Evolutionary conservation across 64 coral and sea anemone species (phyloP).

Genomic region (Stichodactyla mertensii): DNA sequence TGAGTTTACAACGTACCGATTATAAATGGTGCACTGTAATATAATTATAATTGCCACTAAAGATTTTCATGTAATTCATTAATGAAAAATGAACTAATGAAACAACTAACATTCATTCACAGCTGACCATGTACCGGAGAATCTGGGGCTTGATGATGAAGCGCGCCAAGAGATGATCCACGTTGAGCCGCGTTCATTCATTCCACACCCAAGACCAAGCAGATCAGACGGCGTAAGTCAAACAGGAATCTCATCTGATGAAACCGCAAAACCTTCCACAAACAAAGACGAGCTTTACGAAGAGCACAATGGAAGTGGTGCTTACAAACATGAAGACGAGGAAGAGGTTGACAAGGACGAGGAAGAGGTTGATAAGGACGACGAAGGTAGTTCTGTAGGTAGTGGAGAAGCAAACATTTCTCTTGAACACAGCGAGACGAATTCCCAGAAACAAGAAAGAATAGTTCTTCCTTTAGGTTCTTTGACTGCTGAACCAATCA

Average conservation of each 20-base stretch:
- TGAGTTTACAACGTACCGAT: too few species aligned
- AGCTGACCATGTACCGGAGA: conserved; percentile 9
- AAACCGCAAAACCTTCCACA: not conserved
- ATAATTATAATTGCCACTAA: too few species aligned
- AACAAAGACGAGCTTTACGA: not conserved
- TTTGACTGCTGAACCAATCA: not conserved
- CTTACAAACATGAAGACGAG: not conserved
- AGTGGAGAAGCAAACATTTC: not conserved
- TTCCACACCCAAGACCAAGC: not conserved
- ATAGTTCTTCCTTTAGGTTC: not conserved
- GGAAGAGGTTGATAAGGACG: not conserved
- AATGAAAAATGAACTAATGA: too few species aligned
- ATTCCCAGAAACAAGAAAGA: not conserved
- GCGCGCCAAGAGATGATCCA: not conserved
- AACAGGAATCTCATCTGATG: not conserved
- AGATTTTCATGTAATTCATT: too few species aligned
- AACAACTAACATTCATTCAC: not conserved
- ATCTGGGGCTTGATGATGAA: not conserved
- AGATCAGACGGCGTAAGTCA: not conserved
- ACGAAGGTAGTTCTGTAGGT: not conserved
- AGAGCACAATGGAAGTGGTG: not conserved
- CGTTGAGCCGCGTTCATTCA: not conserved
- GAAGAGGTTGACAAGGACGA: not conserved
- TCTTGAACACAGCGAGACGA: not conserved
- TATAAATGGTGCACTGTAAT: too few species aligned